A percentile compares a stretch with the other conserved stretches of the same genome.
Evolutionary conservation across 2,888 invertebrate species (phyloP).

Genomic region (Azorinus chamasolen): DNA sequence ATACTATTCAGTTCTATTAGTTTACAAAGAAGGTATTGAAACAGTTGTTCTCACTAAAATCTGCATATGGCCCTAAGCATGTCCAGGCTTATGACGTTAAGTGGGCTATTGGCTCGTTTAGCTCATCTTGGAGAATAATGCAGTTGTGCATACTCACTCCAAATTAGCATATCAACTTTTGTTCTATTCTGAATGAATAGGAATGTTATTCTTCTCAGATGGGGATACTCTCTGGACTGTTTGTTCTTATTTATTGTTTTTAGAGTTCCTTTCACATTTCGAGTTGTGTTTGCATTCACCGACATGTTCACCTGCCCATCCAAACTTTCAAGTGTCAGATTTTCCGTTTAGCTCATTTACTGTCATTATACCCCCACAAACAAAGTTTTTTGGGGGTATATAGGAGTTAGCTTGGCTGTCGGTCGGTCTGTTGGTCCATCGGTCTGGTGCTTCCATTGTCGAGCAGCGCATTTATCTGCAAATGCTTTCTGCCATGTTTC

Average conservation of each 20-base stretch:
- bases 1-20: no score
- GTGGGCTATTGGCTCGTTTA: conserved; percentile 45
- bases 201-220: conserved; percentile 50
- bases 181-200: conserved; percentile 12
- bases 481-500: conserved; percentile 5
- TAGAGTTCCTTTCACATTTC: conserved; percentile 44
- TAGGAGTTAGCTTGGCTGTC: no score
- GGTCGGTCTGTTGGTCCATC: conserved; percentile 30
- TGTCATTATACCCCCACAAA: no score
- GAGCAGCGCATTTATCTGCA: conserved; percentile 51
- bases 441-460: conserved; percentile 56
- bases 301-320: conserved; percentile 9
- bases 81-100: conserved; percentile 60
- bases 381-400: no score
- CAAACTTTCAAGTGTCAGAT: conserved; percentile 26
- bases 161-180: conserved; percentile 44
- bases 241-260: conserved; percentile 40
- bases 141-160: conserved; percentile 48
- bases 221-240: conserved; percentile 19
- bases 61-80: conserved; percentile 25
- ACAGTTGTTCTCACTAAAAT: not conserved
- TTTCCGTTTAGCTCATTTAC: conserved; percentile 37
- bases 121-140: conserved; percentile 39
- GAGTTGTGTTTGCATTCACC: conserved; percentile 20
- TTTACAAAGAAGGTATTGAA: no score